Base-by-base conservation (phyloP, 1,140 invertebrate species). In the Lordiphosa stackelbergi region DNA sequence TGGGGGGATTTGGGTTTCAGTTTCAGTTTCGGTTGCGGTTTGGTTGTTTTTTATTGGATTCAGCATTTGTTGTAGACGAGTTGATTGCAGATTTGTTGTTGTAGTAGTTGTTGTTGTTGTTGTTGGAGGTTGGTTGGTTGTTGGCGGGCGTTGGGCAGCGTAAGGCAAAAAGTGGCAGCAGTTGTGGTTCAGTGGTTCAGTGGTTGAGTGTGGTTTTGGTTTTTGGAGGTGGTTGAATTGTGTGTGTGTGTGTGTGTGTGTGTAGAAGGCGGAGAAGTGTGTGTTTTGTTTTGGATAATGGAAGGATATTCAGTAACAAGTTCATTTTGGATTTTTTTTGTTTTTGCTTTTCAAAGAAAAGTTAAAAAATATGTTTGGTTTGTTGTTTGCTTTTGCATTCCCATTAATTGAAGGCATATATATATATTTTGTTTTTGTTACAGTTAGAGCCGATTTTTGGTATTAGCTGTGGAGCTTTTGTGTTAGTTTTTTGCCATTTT, bases 281-380 rank as follows among this genome's bases (percentile, higher is more conserved):
- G 48, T 68, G 48, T 55, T 53, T 65, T 68, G 52, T 73, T 65
- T 72, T 77, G 81, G 75, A 85, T 78, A 85, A 85, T 85, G 83
- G 83, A 85, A 85, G 83, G 83, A 85, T 83, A 85, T 85, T 85
- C 75, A 85, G 73, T 85, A 85, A 78, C 70, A 77, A 68, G 72
- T 81, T 81, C 77, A 81, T 71, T 75, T 65, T 53, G 22, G 22
- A 24, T 79, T 75, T 72, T 75, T 72, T 38, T 51, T 53, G 60
- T 56, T 70, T 70, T 68, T 43, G 34, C 38, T 35, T 62, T 54
- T 73, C 78, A 56, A 65, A 69, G 63, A 62, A 73, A 73, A 70
- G 61, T 66, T 79, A 79, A 70, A 70, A 31, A 31, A 31, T 31
- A 66, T 79, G 70, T 66, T 59, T 59, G 66, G 28, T 53, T 59